Evolutionary conservation across 2,888 invertebrate genomes (phyloP), one percentile per base, ranked within the genome.

Genomic region (Drosophila eohydei): DNA sequence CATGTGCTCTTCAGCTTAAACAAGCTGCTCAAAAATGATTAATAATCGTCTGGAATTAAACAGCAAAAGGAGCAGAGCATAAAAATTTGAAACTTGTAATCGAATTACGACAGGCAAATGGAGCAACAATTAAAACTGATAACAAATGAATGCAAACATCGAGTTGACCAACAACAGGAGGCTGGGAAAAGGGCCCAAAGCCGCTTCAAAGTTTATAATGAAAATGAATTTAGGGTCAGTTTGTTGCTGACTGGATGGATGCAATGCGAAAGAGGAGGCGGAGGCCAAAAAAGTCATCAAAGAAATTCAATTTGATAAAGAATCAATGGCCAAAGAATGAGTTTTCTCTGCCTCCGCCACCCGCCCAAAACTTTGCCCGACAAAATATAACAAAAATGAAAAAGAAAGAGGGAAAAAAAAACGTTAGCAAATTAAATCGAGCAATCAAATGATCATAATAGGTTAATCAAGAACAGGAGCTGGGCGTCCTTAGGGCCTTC

Each of bases 381-480:
- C 48, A 28, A 52, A 57, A 64, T 40, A 68, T 54, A 41, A 26
- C 16, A 51, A n/a, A 43, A 56, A 34, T 40, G 28, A 60, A 63
- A 70, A 40, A 4, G 41, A 52, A 16, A 30, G 6, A 30, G 30
- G 32, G 16, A 56, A 34, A 7, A 34, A 48, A 55, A 70, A 74
- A 77, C 65, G 80, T 80, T 84, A 78, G 81, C 74, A 83, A 89
- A 88, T 87, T 85, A 87, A 89, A 85, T 89, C 81, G 87, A 81
- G 87, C 83, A 85, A 86, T 88, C 88, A 89, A 89, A 86, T 80
- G 84, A 83, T 82, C 82, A 87, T 87, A 88, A 89, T 88, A 87
- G 87, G 83, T 87, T 85, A 87, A 89, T 88, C 88, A 86, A 86
- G 80, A 83, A 80, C 79, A 68, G 71, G 76, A 81, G 71, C 66